A percentile compares a stretch with the other conserved stretches of the same genome.
Conservation (phyloP, 2,888 invertebrate genomes). For the Dione vanillae region DNA sequence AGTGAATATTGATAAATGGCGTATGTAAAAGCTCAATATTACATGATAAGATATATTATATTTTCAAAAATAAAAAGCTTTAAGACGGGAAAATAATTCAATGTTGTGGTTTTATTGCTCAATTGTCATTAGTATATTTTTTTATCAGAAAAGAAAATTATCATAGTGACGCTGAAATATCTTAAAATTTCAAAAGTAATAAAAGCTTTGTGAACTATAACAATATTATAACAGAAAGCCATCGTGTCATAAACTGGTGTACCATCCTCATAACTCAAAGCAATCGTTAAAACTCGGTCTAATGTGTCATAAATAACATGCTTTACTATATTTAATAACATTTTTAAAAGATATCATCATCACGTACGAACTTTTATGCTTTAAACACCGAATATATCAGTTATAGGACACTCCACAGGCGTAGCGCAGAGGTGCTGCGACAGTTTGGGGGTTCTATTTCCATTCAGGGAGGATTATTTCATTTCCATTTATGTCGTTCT, state of each 20-base stretch:
- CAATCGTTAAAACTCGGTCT: conserved; percentile 25
- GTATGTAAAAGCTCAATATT: conserved; percentile 1
- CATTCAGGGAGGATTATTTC: too few species aligned
- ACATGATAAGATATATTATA: too few species aligned
- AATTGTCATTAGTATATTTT: too few species aligned
- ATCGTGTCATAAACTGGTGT: conserved; percentile 23
- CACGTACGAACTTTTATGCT: too few species aligned
- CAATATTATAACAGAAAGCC: conserved; percentile 1
- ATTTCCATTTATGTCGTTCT: too few species aligned
- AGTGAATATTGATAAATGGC: conserved; percentile 17
- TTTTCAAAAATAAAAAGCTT: neutral
- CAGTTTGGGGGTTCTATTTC: too few species aligned
- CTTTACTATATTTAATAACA: neutral
- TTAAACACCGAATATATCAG: too few species aligned
- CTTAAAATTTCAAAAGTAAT: conserved; percentile 12
- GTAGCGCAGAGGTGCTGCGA: too few species aligned
- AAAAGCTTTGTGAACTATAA: conserved; percentile 15
- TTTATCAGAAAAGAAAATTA: too few species aligned
- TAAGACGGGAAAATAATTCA: neutral
- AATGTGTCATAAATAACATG: conserved; percentile 19
- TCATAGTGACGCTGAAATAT: neutral
- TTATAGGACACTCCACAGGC: too few species aligned
- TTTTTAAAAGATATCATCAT: neutral
- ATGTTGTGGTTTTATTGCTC: too few species aligned
- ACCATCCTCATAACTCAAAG: conserved; percentile 21